Evolutionary conservation across 2,888 invertebrate genomes (phyloP).

Genomic region (Pasiphila rectangulata): DNA sequence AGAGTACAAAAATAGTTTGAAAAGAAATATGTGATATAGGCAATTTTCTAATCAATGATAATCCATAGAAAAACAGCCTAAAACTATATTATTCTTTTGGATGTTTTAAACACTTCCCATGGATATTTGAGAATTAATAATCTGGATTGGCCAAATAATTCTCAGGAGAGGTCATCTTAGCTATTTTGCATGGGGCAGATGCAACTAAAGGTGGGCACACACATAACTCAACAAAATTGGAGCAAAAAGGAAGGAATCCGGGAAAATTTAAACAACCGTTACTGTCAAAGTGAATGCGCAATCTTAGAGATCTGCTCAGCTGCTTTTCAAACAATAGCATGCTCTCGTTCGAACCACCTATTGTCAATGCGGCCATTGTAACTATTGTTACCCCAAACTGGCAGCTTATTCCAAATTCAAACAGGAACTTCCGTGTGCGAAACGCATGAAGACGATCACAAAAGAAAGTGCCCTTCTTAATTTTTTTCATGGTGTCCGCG

Average conservation of each 20-base stretch:
- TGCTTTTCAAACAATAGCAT: slow-evolving; percentile 56
- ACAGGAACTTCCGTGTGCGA: slow-evolving; percentile 76
- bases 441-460: slow-evolving; percentile 50
- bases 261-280: slow-evolving; percentile 55
- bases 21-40: too few species aligned
- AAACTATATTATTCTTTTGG: too few species aligned
- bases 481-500: slow-evolving; percentile 50
- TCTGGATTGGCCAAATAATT: background rate
- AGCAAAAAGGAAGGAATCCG: slow-evolving; percentile 43
- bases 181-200: slow-evolving; percentile 30
- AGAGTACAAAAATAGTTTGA: too few species aligned
- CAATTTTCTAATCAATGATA: too few species aligned
- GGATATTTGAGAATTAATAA: background rate
- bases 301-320: slow-evolving; percentile 70
- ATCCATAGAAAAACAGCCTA: too few species aligned
- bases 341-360: slow-evolving; percentile 63
- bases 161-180: slow-evolving; percentile 17
- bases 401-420: slow-evolving; percentile 55
- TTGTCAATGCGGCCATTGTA: slow-evolving; percentile 60
- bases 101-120: background rate
- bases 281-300: slow-evolving; percentile 51
- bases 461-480: slow-evolving; percentile 53
- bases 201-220: slow-evolving; percentile 31
- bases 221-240: slow-evolving; percentile 43
- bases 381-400: slow-evolving; percentile 62